phyloP scores from a whole-genome alignment of 2,113 vertebrate genomes.

The Pterophyllum scalare region DNA sequence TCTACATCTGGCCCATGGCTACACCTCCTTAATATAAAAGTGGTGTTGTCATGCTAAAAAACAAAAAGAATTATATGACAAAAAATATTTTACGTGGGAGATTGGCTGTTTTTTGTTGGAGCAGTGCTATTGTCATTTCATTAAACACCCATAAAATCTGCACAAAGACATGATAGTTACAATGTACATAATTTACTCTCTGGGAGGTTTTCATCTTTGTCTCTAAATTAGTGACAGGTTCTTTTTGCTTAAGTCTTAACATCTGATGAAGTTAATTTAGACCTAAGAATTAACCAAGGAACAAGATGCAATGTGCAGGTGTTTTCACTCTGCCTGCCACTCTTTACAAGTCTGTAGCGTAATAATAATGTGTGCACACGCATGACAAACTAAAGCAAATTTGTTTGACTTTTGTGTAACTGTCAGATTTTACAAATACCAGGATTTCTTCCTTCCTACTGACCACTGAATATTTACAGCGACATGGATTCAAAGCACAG shows the following conservation, averaged over 20 bases:
- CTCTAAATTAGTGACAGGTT: background rate
- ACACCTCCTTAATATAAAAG: conserved; percentile 34
- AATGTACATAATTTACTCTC: background rate
- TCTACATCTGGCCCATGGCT: conserved; percentile 43
- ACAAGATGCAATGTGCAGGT: background rate
- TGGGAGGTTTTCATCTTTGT: background rate
- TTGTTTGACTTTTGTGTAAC: background rate
- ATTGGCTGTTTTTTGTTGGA: background rate
- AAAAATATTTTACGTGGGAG: background rate
- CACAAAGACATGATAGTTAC: background rate
- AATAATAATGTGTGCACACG: background rate
- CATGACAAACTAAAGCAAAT: background rate
- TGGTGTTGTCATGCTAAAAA: conserved; percentile 8
- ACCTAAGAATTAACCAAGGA: background rate
- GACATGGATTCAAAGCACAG: background rate
- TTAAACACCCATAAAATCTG: background rate
- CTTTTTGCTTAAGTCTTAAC: background rate
- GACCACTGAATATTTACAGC: background rate
- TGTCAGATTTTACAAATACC: background rate
- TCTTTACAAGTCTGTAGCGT: background rate
- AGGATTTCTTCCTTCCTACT: background rate
- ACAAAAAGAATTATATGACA: background rate
- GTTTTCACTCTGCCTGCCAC: background rate
- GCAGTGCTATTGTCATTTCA: background rate
- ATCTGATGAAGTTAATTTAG: background rate